Evolutionary conservation across 2,113 vertebrate genomes (phyloP).

Genomic region (Butorides virescens): DNA sequence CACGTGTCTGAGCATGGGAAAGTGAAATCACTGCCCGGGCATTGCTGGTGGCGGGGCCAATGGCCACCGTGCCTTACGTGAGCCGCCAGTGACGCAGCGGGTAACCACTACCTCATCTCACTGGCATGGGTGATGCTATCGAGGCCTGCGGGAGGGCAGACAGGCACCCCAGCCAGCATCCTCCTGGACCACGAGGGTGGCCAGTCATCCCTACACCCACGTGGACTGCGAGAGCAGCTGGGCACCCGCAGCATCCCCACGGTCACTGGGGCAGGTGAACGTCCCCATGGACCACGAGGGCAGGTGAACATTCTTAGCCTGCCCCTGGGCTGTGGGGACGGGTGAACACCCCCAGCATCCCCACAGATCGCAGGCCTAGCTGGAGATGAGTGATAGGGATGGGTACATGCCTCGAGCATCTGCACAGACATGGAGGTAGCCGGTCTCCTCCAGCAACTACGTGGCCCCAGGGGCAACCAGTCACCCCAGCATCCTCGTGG

Average conservation of each 20-base stretch:
- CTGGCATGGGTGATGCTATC: neutral
- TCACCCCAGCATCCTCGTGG: accelerated
- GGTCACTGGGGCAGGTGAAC: neutral
- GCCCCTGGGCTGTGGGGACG: neutral
- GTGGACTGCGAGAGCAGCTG: accelerated
- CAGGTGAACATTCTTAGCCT: neutral
- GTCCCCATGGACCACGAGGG: neutral
- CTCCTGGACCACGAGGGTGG: accelerated
- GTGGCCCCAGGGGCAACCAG: neutral
- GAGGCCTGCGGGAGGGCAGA: neutral
- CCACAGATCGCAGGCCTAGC: accelerated
- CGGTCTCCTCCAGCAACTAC: neutral
- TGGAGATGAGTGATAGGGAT: neutral
- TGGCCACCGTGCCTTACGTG: neutral
- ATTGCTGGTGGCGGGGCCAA: slow-evolving; percentile 26
- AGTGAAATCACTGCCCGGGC: slow-evolving; percentile 18
- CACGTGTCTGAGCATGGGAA: slow-evolving; percentile 38
- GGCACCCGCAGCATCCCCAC: neutral
- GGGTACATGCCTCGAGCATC: neutral
- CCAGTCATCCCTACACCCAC: neutral
- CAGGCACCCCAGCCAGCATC: neutral
- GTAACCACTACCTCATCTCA: neutral
- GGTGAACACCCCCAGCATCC: neutral
- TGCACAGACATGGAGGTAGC: accelerated
- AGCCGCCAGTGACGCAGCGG: neutral